Percentiles rank a stretch among this genome's conserved stretches.
Evolutionary conservation across 2,888 invertebrate species (phyloP).

Genomic region (Meliscaeva auricollis): DNA sequence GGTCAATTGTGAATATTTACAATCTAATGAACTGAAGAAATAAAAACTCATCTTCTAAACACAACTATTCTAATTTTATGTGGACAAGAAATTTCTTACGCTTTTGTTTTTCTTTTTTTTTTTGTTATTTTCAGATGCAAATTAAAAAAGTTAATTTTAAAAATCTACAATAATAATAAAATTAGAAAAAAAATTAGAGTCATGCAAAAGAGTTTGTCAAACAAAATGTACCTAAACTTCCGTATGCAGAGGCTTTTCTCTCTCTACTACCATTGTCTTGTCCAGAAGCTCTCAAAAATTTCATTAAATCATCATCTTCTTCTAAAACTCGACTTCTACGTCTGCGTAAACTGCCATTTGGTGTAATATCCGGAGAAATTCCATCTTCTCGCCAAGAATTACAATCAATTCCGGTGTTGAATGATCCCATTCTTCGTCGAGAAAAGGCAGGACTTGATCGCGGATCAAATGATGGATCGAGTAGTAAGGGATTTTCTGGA

Average conservation of each 20-base stretch:
- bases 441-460: conserved; percentile 89
- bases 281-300: conserved; percentile 91
- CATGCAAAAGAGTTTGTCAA: background rate
- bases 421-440: conserved; percentile 88
- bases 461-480: conserved; percentile 92
- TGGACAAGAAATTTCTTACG: conserved; percentile 43
- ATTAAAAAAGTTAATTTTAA: conserved; percentile 17
- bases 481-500: conserved; percentile 89
- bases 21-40: background rate
- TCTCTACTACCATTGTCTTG: conserved; percentile 90
- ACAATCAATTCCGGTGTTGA: conserved; percentile 84
- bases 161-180: conserved; percentile 29
- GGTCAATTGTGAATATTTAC: background rate
- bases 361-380: conserved; percentile 90
- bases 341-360: conserved; percentile 93
- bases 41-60: conserved; percentile 7
- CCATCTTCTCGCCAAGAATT: conserved; percentile 81
- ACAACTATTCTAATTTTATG: conserved; percentile 43
- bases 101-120: conserved; percentile 10
- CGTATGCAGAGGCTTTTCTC: conserved; percentile 89
- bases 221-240: conserved; percentile 89
- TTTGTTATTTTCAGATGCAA: background rate
- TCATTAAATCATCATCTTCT: conserved; percentile 94
- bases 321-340: conserved; percentile 92
- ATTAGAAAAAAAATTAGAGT: background rate